phyloP scores from a whole-genome alignment of 2,888 invertebrate genomes.

The Homarus gammarus region DNA sequence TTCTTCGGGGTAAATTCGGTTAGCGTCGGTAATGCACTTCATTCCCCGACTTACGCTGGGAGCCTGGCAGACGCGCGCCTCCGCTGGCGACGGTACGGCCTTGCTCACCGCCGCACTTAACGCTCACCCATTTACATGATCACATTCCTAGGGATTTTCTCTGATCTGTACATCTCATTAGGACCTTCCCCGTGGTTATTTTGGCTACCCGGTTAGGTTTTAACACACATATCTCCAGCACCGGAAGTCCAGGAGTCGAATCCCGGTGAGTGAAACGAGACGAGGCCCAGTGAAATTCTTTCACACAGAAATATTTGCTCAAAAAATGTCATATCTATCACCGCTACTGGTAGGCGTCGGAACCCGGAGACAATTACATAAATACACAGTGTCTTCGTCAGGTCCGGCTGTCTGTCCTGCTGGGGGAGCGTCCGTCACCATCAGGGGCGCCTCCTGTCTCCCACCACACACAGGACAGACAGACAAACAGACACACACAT shows the following conservation, averaged over 20 bases:
- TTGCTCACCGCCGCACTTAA: neutral
- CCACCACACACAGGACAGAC: no score
- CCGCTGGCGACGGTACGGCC: neutral
- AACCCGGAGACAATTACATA: neutral
- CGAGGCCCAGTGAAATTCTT: neutral
- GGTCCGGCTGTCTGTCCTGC: no score
- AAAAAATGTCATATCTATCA: conserved; percentile 20
- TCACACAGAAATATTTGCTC: neutral
- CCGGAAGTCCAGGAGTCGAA: neutral
- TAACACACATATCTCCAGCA: no score
- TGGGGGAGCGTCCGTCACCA: no score
- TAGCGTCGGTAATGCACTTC: conserved; percentile 60
- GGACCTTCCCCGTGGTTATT: neutral
- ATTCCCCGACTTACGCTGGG: conserved; percentile 46
- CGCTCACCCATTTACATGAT: conserved; percentile 4
- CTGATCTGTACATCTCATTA: neutral
- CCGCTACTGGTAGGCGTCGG: neutral
- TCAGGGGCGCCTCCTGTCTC: no score
- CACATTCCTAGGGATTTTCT: neutral
- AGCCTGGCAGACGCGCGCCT: neutral
- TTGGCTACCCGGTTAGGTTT: neutral
- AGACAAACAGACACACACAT: no score
- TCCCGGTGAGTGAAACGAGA: neutral
- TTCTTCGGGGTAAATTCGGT: conserved; percentile 49
- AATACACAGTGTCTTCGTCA: no score